Conservation (phyloP, 2,113 vertebrate genomes). For the Trochalopteron elliotii region DNA sequence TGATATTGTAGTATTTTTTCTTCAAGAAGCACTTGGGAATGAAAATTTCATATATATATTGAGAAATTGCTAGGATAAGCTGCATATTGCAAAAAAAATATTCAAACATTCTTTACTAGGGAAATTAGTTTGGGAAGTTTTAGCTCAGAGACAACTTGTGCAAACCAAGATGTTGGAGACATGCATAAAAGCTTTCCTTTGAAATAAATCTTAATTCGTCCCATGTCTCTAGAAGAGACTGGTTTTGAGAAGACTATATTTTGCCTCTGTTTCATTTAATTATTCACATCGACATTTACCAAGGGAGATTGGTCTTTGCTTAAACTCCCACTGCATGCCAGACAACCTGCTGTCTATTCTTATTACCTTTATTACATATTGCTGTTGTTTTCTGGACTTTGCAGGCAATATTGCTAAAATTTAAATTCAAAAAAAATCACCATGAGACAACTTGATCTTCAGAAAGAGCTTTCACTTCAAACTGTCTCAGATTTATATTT, state of each 20-base stretch:
- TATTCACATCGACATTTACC: constrained; percentile 62
- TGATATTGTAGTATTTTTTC: background rate
- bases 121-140: background rate
- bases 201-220: constrained; percentile 53
- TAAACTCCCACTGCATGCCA: constrained; percentile 18
- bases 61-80: background rate
- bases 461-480: background rate
- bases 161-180: constrained; percentile 31
- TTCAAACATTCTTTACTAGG: background rate
- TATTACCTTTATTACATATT: background rate
- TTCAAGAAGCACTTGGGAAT: background rate
- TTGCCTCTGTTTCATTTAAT: constrained; percentile 64
- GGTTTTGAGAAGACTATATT: constrained; percentile 58
- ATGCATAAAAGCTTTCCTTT: constrained; percentile 12
- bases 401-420: background rate
- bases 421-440: background rate
- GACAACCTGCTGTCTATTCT: background rate
- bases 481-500: background rate
- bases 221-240: constrained; percentile 17
- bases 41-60: background rate
- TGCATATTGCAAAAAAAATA: background rate
- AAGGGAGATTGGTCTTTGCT: background rate
- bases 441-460: background rate
- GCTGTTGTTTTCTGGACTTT: background rate
- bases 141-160: background rate